Evolutionary conservation across 2,113 vertebrate genomes (phyloP), one percentile per base, ranked within the genome.

Genomic region (Chroicocephalus ridibundus): DNA sequence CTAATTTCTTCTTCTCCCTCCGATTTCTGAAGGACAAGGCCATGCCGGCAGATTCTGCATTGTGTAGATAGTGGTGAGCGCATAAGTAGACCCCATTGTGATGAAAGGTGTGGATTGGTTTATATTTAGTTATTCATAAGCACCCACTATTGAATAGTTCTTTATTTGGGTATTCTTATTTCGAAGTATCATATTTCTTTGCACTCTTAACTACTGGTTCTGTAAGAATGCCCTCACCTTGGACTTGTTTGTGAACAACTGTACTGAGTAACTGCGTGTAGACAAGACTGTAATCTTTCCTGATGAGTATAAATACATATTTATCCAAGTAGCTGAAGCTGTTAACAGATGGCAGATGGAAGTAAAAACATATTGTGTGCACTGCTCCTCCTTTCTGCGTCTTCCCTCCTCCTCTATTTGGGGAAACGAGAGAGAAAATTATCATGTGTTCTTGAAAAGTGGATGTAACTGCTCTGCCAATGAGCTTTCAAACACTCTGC

Each of bases 261-360:
- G 93, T 85, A 76, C 60, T 54, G 46, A 88, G 18, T 86, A 93
- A 85, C 91, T 90, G 36, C 60, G 31, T 62, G 26, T 89, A 95
- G 86, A 68, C 65, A 69, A 94, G 81, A 49, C 29, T 76, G 40
- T 68, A 93, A 38, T 92, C 74, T 87, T 72, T 91, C 36, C 74
- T 65, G 49, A 86, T 82, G 88, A 88, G 49, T 87, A 79, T 65
- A 89, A 86, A 84, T 80, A 79, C 66, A 54, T 91, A 84, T 95
- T 94, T 96, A 94, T 95, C 52, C 44, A 68, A 94, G 94, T 72
- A 84, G 83, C 70, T 87, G 84, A 96, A 97, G 54, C 86, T 87
- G 93, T 87, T 94, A 95, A 77, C 91, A 93, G 97, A 93, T 91
- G 93, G 93, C 74, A 87, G 89, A 95, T 97, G 78, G 88, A 96